Conservation (phyloP, 2,888 invertebrate species). For the Microctonus hyperodae region DNA sequence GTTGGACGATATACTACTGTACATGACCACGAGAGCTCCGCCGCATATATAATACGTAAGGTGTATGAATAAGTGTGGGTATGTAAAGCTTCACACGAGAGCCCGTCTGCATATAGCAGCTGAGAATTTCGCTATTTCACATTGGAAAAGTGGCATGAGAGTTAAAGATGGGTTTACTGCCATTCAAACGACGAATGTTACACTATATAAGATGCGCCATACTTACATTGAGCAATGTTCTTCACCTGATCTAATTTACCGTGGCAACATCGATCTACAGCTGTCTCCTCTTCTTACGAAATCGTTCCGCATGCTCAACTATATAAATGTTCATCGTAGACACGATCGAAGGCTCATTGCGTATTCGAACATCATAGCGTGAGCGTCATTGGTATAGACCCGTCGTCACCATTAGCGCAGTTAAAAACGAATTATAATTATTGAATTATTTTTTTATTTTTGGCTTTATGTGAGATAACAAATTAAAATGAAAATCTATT, state of each 20-base stretch:
- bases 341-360: constrained; percentile 23
- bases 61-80: not conserved
- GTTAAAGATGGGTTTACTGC: constrained; percentile 18
- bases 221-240: constrained; percentile 53
- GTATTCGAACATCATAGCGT: constrained; percentile 8
- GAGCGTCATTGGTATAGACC: not conserved
- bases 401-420: not conserved
- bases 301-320: constrained; percentile 18
- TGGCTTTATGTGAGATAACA: not conserved
- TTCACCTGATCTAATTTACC: constrained; percentile 61
- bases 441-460: not conserved
- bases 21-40: no score
- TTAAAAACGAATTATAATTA: not conserved
- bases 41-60: no score
- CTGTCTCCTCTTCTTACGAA: constrained; percentile 44
- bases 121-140: constrained; percentile 30
- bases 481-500: no score
- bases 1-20: constrained; percentile 10
- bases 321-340: constrained; percentile 31
- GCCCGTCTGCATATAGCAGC: not conserved
- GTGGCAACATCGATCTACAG: constrained; percentile 58
- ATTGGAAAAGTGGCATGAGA: constrained; percentile 28
- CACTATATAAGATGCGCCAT: constrained; percentile 18
- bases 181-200: constrained; percentile 8
- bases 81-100: not conserved